Evolutionary conservation across 2,113 vertebrate species (phyloP), one percentile per base, ranked within the genome.

Genomic region (Clinocottus analis): DNA sequence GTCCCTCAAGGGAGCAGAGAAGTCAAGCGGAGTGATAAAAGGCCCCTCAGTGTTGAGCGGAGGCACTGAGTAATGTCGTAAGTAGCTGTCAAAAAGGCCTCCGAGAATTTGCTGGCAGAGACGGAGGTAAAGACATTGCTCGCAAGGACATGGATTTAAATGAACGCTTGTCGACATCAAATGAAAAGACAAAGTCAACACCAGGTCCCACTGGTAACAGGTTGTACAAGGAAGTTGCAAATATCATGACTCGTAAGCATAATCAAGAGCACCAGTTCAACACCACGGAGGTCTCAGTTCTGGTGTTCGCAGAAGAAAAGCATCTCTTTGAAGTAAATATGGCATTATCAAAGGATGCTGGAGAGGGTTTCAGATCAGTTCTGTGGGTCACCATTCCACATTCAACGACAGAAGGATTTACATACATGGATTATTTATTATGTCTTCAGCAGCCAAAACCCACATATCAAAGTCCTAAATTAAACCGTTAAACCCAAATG

Each of bases 21-120:
- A 77, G 51, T 76, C 63, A 83, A 72, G 33, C 29, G 75, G 85
- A 64, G 72, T 72, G 75, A 87, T 90, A 78, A 73, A 84, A 25
- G 55, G 14, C 31, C 39, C 31, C 67, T 86, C 68, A 2, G 41
- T 41, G 68, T 56, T 74, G 25, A 70, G 31, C 58, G 23, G 51
- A 80, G 33, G 12, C 31, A 41, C 56, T 75, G 61, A 85, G 51
- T 45, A 68, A 58, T 82, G 80, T 78, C 16, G 14, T 67, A 69
- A 79, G 61, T 41, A 58, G 63, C 77, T 78, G 79, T 85, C 77
- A 84, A 82, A 80, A 64, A 55, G 35, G 21, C 77, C 60, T 74
- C 64, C 17, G 84, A 85, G 70, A 72, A 61, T 62, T 74, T 58
- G 56, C 64, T 58, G 60, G 41, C 66, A 58, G 72, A 74, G 21